Percentiles rank a stretch among this genome's conserved stretches.
These are phyloP conservation scores for Urocynchramus pylzowi DNA, from an alignment of 2,113 vertebrate species.

Conservation along the genomic window DNA sequence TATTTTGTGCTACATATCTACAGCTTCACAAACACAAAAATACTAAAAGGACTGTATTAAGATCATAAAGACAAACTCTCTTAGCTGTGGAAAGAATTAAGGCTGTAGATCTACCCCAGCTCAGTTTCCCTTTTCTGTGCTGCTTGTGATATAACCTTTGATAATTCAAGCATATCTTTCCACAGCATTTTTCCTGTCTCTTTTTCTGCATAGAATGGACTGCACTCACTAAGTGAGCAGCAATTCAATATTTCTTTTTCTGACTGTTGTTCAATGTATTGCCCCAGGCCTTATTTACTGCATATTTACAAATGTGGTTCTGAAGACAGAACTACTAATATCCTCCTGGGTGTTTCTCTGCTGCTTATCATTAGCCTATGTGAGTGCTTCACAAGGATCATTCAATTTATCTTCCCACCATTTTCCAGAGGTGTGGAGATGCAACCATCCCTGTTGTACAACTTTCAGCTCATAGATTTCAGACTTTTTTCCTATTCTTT, in stretches of 20 bases:
- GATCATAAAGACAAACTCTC: neutral
- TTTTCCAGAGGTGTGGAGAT: neutral
- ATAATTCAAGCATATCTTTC: neutral
- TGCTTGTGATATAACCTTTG: neutral
- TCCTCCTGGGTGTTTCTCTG: neutral
- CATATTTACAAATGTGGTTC: neutral
- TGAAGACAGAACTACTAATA: constrained; percentile 28
- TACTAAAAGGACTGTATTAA: neutral
- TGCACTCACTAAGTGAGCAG: neutral
- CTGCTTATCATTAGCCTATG: neutral
- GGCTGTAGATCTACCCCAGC: neutral
- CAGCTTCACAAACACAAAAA: neutral
- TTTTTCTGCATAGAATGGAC: neutral
- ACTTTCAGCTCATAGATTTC: neutral
- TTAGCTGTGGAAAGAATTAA: neutral
- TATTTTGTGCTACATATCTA: neutral
- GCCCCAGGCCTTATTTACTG: constrained; percentile 9
- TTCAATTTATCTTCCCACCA: neutral
- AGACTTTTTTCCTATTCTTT: neutral
- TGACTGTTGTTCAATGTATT: neutral
- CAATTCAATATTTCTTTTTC: neutral
- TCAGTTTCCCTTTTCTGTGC: neutral
- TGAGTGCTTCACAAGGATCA: neutral
- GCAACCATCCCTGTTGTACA: neutral
- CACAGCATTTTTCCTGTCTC: neutral